Evolutionary conservation across 2,888 invertebrate species (phyloP).

Genomic region (Rutpela maculata): DNA sequence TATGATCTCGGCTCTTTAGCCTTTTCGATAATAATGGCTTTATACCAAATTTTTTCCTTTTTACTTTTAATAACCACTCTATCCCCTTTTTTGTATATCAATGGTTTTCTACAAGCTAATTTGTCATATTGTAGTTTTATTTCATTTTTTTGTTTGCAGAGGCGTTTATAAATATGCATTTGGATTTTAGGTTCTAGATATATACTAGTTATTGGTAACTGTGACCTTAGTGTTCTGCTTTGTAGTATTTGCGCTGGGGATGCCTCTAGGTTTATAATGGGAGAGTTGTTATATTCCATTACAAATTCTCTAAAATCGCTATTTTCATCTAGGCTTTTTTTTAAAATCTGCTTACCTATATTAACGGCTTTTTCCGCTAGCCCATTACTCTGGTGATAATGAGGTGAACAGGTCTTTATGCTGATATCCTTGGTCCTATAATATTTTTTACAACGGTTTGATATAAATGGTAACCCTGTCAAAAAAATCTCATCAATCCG

Average conservation of each 20-base stretch:
- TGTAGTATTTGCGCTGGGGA: constrained; percentile 56
- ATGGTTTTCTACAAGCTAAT: background rate
- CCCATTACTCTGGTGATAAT: constrained; percentile 52
- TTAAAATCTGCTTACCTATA: constrained; percentile 57
- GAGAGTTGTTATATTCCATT: constrained; percentile 53
- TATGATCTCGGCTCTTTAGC: constrained; percentile 49
- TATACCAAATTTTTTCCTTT: constrained; percentile 46
- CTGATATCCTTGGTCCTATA: constrained; percentile 53
- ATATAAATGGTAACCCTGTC: constrained; percentile 56
- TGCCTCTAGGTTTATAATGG: constrained; percentile 48
- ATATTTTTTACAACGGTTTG: constrained; percentile 50
- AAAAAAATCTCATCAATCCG: no score
- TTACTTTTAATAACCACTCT: constrained; percentile 45
- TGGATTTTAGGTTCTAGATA: constrained; percentile 53
- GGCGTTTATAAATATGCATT: constrained; percentile 8
- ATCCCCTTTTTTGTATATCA: background rate
- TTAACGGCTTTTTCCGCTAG: constrained; percentile 55
- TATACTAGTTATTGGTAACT: constrained; percentile 44
- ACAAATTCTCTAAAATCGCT: constrained; percentile 50
- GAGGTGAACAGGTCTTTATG: constrained; percentile 45
- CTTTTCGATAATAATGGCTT: constrained; percentile 47
- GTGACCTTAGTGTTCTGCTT: constrained; percentile 49
- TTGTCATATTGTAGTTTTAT: constrained; percentile 11
- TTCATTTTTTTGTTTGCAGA: background rate
- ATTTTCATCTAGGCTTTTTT: constrained; percentile 51